Evolutionary conservation across 2,888 invertebrate genomes (phyloP), one percentile per base, ranked within the genome.

Genomic region (Melinaea marsaeus): DNA sequence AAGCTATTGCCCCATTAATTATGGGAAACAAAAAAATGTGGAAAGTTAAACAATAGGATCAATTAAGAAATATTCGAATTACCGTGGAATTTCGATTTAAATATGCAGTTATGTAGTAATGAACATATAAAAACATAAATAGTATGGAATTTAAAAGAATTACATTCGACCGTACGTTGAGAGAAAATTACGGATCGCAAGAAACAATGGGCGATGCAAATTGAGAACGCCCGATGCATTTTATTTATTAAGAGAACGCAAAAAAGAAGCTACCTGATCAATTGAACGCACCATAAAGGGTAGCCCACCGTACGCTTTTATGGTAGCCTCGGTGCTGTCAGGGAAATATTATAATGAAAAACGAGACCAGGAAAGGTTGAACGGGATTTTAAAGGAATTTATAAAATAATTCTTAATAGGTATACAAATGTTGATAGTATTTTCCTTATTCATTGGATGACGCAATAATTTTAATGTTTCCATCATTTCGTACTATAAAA

Each of bases 201-300:
- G 77, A 81, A 88, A 89, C 89, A 89, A 90, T 89, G 88, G 87
- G 33, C 75, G 76, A 88, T 85, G 89, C 86, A 88, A 88, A 88
- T 88, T 84, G 80, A 76, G 79, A 74, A 76, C 73, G 78, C 76
- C 72, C 76, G 72, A 75, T 71, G 78, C 68, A 74, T 77, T 82
- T 84, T 82, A 81, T 85, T 83, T 82, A 84, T 84, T 76, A 75
- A 74, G 72, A 75, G 75, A 73, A 74, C 74, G 73, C 78, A 82
- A 83, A 85, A 85, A 83, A 79, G 72, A 76, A 72, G 72, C 74
- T 70, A 74, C 74, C 75, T 78, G 75, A 79, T 79, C 79, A 81
- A 84, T 80, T 84, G 78, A 80, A 81, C 80, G 71, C 77, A 73
- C 81, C 80, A 75, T 81, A 82, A 85, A 80, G 72, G 72, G 70